phyloP scores from a whole-genome alignment of 2,888 invertebrate species.

The Ochropleura leucogaster region DNA sequence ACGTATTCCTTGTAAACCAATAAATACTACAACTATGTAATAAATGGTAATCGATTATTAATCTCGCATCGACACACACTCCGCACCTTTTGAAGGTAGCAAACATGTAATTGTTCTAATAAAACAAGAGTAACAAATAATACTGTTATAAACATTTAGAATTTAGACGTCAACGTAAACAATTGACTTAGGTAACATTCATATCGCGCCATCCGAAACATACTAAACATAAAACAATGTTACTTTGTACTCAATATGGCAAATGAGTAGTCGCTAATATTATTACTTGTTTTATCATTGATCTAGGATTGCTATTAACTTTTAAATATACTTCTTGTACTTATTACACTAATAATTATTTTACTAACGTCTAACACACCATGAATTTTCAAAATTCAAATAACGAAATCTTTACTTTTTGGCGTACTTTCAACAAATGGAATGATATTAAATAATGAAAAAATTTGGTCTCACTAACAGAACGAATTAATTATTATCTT shows the following conservation, averaged over 20 bases:
- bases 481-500: conserved; percentile 55
- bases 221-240: conserved; percentile 46
- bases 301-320: conserved; percentile 36
- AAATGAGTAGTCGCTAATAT: conserved; percentile 43
- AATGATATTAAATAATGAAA: conserved; percentile 53
- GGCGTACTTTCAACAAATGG: conserved; percentile 58
- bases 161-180: conserved; percentile 51
- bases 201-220: conserved; percentile 21
- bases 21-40: conserved; percentile 55
- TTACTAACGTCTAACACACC: conserved; percentile 40
- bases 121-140: conserved; percentile 57
- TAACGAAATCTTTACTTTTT: conserved; percentile 56
- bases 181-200: conserved; percentile 53
- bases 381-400: conserved; percentile 60
- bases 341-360: conserved; percentile 50
- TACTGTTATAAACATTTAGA: conserved; percentile 57
- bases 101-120: conserved; percentile 42
- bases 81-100: conserved; percentile 51
- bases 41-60: conserved; percentile 49
- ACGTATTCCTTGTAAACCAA: conserved; percentile 27
- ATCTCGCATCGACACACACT: conserved; percentile 33
- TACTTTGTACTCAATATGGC: conserved; percentile 59
- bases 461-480: conserved; percentile 64
- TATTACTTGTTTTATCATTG: conserved; percentile 23
- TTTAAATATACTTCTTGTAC: conserved; percentile 50